Conservation (phyloP, 2,888 invertebrate species). For the Thereva unica region DNA sequence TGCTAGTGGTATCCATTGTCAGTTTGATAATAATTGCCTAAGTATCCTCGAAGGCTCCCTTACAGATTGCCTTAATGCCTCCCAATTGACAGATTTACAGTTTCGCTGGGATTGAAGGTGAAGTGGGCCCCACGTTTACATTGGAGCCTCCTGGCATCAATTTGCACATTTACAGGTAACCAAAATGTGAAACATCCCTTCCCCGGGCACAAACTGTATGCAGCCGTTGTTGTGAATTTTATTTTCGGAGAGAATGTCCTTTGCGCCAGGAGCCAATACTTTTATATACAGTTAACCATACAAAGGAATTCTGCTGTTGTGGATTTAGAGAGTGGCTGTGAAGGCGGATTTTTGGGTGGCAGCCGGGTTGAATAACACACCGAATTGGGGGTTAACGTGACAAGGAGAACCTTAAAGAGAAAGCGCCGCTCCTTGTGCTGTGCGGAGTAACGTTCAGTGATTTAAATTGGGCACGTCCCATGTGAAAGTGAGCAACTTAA, state of each 20-base stretch:
- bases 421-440: background rate
- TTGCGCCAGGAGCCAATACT: too few species aligned
- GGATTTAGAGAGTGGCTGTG: too few species aligned
- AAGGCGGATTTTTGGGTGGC: too few species aligned
- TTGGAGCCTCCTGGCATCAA: conserved; percentile 10
- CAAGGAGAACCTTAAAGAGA: too few species aligned
- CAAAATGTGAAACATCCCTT: background rate
- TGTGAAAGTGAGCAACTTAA: conserved; percentile 15
- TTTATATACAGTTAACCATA: too few species aligned
- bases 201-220: background rate
- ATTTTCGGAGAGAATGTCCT: too few species aligned
- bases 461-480: conserved; percentile 24
- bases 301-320: too few species aligned
- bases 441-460: conserved; percentile 10
- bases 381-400: too few species aligned
- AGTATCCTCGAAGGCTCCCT: conserved; percentile 8
- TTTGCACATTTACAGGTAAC: conserved; percentile 35
- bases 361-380: too few species aligned
- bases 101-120: conserved; percentile 8
- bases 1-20: conserved; percentile 1
- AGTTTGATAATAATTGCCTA: conserved; percentile 16
- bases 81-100: conserved; percentile 24
- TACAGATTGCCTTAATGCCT: conserved; percentile 13
- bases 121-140: background rate
- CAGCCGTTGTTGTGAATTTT: too few species aligned